Percentiles rank a stretch among this genome's conserved stretches.
These are phyloP conservation scores for Gambusia holbrooki DNA, from an alignment of 2,113 vertebrate genomes.

Conservation along the genomic window DNA sequence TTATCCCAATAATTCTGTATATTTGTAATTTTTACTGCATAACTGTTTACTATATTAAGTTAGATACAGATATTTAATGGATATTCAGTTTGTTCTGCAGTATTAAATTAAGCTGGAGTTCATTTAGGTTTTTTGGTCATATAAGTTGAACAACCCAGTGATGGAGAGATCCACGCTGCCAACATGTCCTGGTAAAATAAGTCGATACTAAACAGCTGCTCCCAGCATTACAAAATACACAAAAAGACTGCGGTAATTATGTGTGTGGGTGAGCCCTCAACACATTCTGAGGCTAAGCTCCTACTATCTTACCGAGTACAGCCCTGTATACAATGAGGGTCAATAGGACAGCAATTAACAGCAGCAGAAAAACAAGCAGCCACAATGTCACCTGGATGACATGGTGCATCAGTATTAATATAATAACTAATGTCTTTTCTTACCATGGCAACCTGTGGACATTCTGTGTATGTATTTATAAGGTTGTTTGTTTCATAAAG, in stretches of 20 bases:
- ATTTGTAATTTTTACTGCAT: too few species aligned
- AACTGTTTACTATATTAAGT: too few species aligned
- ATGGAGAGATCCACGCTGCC: constrained; percentile 1
- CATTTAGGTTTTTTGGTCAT: neutral
- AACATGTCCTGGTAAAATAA: constrained; percentile 33
- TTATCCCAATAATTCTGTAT: too few species aligned
- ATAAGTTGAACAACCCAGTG: constrained; percentile 2
- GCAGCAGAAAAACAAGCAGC: constrained; percentile 48
- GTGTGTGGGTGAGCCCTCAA: constrained; percentile 57
- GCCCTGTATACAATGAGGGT: constrained; percentile 48
- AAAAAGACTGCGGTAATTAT: constrained; percentile 54
- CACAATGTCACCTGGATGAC: neutral
- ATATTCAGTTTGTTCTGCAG: neutral
- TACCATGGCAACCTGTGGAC: constrained; percentile 32
- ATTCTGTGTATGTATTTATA: neutral
- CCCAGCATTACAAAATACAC: constrained; percentile 32
- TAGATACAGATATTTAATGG: neutral
- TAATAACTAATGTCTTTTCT: constrained; percentile 23
- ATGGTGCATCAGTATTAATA: constrained; percentile 29
- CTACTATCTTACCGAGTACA: constrained; percentile 30
- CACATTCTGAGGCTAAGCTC: constrained; percentile 43
- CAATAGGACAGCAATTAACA: constrained; percentile 61
- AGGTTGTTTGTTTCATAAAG: neutral
- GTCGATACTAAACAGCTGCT: constrained; percentile 36
- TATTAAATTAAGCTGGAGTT: neutral